phyloP scores from a whole-genome alignment of 2,113 vertebrate species.

The Rhynchopsitta pachyrhyncha region DNA sequence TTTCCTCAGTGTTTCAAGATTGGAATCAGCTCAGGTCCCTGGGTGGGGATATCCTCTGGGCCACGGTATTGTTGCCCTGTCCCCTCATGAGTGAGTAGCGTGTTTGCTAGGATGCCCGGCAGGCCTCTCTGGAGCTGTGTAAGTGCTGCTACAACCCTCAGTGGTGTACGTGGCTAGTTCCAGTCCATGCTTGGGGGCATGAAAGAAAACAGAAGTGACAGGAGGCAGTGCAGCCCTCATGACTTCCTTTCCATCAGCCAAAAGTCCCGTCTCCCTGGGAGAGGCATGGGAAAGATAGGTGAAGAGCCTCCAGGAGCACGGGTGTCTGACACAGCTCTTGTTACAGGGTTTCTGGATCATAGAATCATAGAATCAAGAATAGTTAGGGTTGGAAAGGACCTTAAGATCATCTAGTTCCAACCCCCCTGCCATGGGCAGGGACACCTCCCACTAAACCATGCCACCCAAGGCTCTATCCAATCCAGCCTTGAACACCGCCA shows the following conservation, averaged over 20 bases:
- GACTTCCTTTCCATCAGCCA: not conserved
- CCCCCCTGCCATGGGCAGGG: no score
- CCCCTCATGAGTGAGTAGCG: rapidly evolving
- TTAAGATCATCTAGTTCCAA: no score
- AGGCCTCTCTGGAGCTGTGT: not conserved
- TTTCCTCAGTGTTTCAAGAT: conserved; percentile 20
- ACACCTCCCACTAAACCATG: no score
- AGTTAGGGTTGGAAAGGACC: no score
- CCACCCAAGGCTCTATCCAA: no score
- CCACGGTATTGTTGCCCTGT: not conserved
- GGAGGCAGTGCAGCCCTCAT: not conserved
- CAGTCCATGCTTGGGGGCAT: not conserved
- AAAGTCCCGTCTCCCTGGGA: not conserved
- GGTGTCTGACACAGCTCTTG: not conserved
- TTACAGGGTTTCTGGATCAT: not conserved
- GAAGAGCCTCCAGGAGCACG: not conserved
- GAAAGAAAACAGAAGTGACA: not conserved
- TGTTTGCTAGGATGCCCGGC: not conserved
- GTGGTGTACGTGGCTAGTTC: not conserved
- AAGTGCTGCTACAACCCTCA: not conserved
- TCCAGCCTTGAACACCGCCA: no score
- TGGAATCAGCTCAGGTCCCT: conserved; percentile 31
- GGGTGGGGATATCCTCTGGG: conserved; percentile 44
- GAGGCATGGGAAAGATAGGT: not conserved
- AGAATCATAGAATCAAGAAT: no score